These are phyloP conservation scores for Platalea minor DNA, from an alignment of 2,797 vertebrate species.

Conservation along the genomic window DNA sequence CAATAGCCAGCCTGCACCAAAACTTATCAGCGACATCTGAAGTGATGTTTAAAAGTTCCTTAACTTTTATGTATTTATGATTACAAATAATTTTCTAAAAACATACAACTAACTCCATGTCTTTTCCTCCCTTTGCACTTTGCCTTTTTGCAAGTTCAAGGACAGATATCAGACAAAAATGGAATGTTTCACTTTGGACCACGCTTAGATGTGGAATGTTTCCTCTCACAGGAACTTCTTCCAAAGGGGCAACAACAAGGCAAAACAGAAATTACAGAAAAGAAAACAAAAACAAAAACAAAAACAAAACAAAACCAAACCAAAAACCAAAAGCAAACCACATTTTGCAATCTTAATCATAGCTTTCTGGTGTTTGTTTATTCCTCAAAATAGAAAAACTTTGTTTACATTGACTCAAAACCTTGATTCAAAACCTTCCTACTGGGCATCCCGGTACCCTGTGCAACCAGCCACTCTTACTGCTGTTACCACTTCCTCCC, in stretches of 20 bases:
- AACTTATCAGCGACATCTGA: background rate
- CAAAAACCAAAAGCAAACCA: background rate
- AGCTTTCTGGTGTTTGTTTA: background rate
- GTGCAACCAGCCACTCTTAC: background rate
- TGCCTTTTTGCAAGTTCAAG: background rate
- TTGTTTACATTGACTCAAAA: slow-evolving; percentile 14
- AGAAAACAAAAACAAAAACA: background rate
- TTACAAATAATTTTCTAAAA: background rate
- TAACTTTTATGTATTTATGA: background rate
- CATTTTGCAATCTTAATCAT: slow-evolving; percentile 42
- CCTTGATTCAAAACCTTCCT: background rate
- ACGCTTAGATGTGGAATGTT: background rate
- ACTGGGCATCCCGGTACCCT: background rate
- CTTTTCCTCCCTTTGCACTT: background rate
- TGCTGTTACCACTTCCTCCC: background rate
- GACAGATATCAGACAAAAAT: background rate
- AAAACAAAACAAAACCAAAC: too few species aligned
- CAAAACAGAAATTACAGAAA: slow-evolving; percentile 4
- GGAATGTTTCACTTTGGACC: background rate
- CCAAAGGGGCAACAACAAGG: background rate
- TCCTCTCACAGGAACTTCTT: background rate
- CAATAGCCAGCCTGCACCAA: background rate
- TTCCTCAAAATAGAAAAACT: slow-evolving; percentile 17
- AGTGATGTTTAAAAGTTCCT: background rate
- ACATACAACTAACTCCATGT: background rate